Base-by-base conservation (phyloP, 2,797 vertebrate genomes). In the Syngnathus rostellatus region DNA sequence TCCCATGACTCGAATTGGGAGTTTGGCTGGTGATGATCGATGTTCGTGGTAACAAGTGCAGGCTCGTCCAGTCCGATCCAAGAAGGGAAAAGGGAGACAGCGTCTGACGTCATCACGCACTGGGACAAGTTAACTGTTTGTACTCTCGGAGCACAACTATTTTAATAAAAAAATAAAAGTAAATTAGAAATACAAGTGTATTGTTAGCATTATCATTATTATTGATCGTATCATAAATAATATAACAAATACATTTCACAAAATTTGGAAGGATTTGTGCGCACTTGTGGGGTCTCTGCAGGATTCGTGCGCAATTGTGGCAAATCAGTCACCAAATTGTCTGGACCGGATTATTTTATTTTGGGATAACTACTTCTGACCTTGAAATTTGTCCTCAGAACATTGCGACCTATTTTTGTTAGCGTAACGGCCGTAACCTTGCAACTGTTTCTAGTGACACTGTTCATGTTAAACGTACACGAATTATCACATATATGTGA, bases 41-140 rank as follows among this genome's bases (percentile, higher is more conserved):
- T 6, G 9, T 58, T 58, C 55, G 25, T 37, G 25, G 37, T 14
- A 7, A 16, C 14, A 1, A 3, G 14, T 45, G 8, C 5, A 5
- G 14, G 43, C 38, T 39, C 19, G 64, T 25, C 53, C 64, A 21
- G 39, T 57, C n/a, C 4, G 39, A 21, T n/a, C 39, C 58, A n/a
- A 40, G 58, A n/a, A 10, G 31, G 7, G 19, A 23, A 40, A 10
- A 9, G 6, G 39, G 1, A 64, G 65, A 50, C 64, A 41, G 62
- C 19, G 6, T 40, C 65, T 87, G 84, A 91, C 88, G 89, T 89
- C 87, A 89, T 8, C 57, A 6, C 72, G 64, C 68, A 69, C 51
- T 48, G 65, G 38, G 45, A 37, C 64, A 0, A 21, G 1, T 39
- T 25, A 21, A 23, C 39, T 8, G 19, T 41, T 57, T 60, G 39